These are phyloP conservation scores for Doryteuthis pealeii DNA, from an alignment of 1,140 invertebrate species.

Conservation along the genomic window DNA sequence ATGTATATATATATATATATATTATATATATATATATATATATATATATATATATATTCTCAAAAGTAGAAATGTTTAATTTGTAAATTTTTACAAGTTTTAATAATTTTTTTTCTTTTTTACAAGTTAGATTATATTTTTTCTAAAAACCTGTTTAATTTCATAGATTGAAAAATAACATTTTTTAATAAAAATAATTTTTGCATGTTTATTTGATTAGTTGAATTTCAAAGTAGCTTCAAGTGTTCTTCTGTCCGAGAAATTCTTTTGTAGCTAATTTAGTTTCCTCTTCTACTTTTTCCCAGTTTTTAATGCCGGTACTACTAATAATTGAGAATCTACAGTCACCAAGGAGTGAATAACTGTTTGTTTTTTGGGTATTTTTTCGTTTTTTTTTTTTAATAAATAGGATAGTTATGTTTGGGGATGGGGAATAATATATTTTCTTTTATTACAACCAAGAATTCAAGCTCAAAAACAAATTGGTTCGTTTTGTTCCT, in stretches of 20 bases:
- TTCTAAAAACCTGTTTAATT: constrained; percentile 6
- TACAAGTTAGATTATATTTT: background rate
- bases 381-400: too few species aligned
- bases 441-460: too few species aligned
- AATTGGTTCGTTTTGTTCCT: too few species aligned
- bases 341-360: too few species aligned
- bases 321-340: too few species aligned
- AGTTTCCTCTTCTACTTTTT: background rate
- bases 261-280: background rate
- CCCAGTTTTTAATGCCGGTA: background rate
- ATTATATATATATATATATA: too few species aligned
- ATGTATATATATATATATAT: too few species aligned
- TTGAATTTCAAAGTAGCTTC: background rate
- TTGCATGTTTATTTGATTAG: background rate
- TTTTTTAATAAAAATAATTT: background rate
- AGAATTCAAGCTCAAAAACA: too few species aligned
- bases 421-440: too few species aligned
- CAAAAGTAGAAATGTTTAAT: constrained; percentile 8
- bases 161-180: background rate
- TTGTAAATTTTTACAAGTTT: background rate
- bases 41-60: too few species aligned
- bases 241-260: constrained; percentile 3
- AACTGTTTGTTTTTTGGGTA: too few species aligned
- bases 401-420: too few species aligned
- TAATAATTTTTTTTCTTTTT: constrained; percentile 1